Conservation (phyloP, 2,888 invertebrate species). For the Syritta pipiens region DNA sequence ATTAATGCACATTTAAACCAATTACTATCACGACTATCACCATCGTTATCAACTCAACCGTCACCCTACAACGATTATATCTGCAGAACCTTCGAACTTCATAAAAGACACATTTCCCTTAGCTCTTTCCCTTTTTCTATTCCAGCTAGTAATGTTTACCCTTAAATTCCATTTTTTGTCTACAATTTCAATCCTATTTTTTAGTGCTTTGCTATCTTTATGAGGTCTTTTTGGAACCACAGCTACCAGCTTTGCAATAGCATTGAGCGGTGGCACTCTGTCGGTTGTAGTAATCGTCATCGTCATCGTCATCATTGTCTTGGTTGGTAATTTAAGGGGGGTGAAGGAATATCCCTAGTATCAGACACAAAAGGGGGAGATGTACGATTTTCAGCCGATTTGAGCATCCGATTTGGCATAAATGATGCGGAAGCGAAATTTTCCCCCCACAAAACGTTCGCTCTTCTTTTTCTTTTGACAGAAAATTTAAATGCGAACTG, state of each 20-base stretch:
- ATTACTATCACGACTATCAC: constrained; percentile 51
- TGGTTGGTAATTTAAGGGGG: constrained; percentile 29
- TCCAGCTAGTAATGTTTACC: not conserved
- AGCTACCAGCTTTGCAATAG: not conserved
- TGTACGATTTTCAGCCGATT: constrained; percentile 50
- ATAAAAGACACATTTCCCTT: constrained; percentile 52
- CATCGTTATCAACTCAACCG: not conserved
- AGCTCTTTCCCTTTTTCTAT: constrained; percentile 21
- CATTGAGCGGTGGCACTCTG: not conserved
- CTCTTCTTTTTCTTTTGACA: not conserved
- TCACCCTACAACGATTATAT: constrained; percentile 18
- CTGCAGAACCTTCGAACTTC: constrained; percentile 48
- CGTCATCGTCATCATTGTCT: not conserved
- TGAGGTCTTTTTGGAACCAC: constrained; percentile 46
- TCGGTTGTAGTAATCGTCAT: constrained; percentile 7
- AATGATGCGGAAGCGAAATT: constrained; percentile 53
- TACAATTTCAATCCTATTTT: constrained; percentile 15
- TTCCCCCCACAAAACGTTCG: not conserved
- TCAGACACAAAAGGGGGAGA: constrained; percentile 1
- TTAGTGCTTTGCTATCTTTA: constrained; percentile 33
- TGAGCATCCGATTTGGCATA: constrained; percentile 40
- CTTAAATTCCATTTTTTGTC: not conserved
- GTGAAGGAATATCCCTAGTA: constrained; percentile 5
- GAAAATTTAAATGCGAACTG: no score
- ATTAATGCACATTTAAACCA: constrained; percentile 46